phyloP scores from a whole-genome alignment of 2,888 invertebrate species.

The Napeogenes sylphis region DNA sequence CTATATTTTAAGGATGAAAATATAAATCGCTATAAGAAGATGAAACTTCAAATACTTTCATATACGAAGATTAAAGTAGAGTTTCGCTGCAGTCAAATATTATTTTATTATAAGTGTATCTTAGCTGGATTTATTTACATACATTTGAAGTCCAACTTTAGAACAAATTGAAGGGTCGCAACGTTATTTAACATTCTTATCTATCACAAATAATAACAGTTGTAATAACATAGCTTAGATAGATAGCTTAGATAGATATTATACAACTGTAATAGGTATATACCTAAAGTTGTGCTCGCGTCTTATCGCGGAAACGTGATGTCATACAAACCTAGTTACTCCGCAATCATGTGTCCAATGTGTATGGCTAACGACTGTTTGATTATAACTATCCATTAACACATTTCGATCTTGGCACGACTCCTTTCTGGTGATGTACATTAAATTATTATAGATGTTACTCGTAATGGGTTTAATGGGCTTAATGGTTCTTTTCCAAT shows the following conservation, averaged over 20 bases:
- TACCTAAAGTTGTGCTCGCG: conserved; percentile 4
- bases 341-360: conserved; percentile 44
- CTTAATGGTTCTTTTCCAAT: too few relatives aligned
- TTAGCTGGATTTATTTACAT: background rate
- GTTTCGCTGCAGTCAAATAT: too few relatives aligned
- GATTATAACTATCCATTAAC: conserved; percentile 47
- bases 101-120: background rate
- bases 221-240: conserved; percentile 6
- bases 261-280: too few relatives aligned
- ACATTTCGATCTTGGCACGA: conserved; percentile 37
- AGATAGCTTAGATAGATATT: background rate
- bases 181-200: background rate
- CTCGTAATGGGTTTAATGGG: too few relatives aligned
- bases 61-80: too few relatives aligned
- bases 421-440: conserved; percentile 18
- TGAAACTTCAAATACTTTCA: too few relatives aligned
- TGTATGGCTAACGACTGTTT: conserved; percentile 36
- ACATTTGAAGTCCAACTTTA: background rate
- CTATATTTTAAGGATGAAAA: too few relatives aligned
- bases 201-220: background rate
- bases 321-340: too few relatives aligned
- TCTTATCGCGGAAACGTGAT: conserved; percentile 35
- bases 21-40: too few relatives aligned
- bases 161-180: background rate
- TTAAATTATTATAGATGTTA: background rate